Evolutionary conservation across 2,113 vertebrate genomes (phyloP).

Genomic region (Spea bombifrons): DNA sequence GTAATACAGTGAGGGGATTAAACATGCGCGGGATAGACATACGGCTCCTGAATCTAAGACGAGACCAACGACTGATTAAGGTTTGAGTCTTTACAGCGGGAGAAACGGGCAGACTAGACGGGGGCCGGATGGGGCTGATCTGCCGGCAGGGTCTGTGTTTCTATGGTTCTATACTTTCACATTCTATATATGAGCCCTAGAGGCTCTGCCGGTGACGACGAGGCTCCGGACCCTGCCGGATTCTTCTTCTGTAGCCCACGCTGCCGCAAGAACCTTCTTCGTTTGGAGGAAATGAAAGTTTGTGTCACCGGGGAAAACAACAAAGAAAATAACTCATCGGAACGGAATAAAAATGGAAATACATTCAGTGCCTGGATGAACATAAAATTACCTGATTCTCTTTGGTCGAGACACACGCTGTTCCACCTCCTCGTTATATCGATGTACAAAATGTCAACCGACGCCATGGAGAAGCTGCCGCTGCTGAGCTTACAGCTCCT

Average conservation of each 20-base stretch:
- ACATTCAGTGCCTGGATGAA: background rate
- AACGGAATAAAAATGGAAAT: slow-evolving; percentile 10
- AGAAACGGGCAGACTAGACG: too few relatives aligned
- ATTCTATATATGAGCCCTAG: too few relatives aligned
- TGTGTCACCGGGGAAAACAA: background rate
- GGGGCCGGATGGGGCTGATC: too few relatives aligned
- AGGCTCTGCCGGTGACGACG: background rate
- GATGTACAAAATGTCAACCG: slow-evolving; percentile 93
- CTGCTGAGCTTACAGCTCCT: slow-evolving; percentile 90
- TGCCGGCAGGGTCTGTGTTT: too few relatives aligned
- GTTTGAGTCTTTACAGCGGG: too few relatives aligned
- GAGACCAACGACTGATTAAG: too few relatives aligned
- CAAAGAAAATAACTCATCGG: background rate
- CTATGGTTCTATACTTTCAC: too few relatives aligned
- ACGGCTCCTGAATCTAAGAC: too few relatives aligned
- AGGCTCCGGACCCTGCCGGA: background rate
- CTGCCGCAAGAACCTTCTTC: background rate
- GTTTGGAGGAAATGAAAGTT: background rate
- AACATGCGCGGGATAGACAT: too few relatives aligned
- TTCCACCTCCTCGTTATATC: slow-evolving; percentile 92
- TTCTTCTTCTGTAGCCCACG: background rate
- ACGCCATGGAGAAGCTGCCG: slow-evolving; percentile 88
- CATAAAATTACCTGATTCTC: slow-evolving; percentile 76
- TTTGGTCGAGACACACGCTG: slow-evolving; percentile 70
- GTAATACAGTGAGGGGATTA: too few relatives aligned